phyloP scores from a whole-genome alignment of 2,797 vertebrate genomes.

The Coregonus suidteri region DNA sequence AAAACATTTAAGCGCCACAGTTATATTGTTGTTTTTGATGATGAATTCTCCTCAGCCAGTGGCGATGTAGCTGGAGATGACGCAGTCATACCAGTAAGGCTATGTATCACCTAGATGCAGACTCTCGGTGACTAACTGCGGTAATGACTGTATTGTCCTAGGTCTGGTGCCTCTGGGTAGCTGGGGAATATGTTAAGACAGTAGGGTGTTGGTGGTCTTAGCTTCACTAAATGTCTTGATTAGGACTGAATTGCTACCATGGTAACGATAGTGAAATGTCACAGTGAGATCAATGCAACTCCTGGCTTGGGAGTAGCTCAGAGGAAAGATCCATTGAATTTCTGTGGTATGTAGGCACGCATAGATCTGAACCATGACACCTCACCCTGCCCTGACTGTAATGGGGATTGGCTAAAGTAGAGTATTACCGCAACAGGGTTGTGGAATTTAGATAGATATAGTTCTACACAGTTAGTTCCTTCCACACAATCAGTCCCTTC shows the following conservation, averaged over 20 bases:
- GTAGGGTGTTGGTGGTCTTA: conserved; percentile 61
- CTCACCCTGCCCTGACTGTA: background rate
- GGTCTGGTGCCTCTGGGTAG: conserved; percentile 52
- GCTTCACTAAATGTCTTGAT: no score
- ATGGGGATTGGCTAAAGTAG: conserved; percentile 5
- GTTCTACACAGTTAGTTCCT: background rate
- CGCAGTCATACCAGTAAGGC: conserved; percentile 30
- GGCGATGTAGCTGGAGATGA: conserved; percentile 47
- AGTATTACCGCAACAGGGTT: background rate
- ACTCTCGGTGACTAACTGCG: conserved; percentile 49
- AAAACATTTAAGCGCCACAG: conserved; percentile 16
- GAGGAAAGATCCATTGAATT: background rate
- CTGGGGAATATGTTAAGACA: conserved; percentile 60
- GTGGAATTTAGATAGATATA: conserved; percentile 4
- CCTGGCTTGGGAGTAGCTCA: background rate
- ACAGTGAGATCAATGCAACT: background rate
- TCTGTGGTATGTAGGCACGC: background rate
- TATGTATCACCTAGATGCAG: conserved; percentile 67
- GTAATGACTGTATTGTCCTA: conserved; percentile 61
- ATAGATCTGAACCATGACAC: background rate
- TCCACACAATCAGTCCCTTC: background rate
- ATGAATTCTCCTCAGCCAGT: conserved; percentile 16
- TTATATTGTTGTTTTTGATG: conserved; percentile 31
- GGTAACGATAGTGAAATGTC: background rate
- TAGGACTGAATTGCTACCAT: background rate